These are phyloP conservation scores for Dendrocincla tyrannina DNA, from an alignment of 2,797 vertebrate species.

Conservation along the genomic window DNA sequence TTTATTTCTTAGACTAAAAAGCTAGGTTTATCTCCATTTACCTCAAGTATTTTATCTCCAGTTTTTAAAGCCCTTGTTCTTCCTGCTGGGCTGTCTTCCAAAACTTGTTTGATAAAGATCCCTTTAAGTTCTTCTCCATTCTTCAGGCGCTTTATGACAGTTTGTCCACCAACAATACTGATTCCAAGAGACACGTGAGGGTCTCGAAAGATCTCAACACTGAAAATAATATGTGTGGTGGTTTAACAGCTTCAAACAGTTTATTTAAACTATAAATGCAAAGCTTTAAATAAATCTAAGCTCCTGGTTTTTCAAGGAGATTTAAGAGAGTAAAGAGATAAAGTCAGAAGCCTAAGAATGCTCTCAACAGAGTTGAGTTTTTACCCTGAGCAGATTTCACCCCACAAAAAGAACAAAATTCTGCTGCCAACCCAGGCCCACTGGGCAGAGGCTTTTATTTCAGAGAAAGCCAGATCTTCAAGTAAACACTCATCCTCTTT, in stretches of 20 bases:
- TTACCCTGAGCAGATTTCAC: neutral
- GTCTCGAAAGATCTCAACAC: conserved; percentile 90
- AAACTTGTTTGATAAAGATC: conserved; percentile 97
- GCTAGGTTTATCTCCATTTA: conserved; percentile 65
- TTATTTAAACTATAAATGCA: neutral
- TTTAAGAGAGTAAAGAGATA: neutral
- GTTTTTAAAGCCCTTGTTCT: conserved; percentile 86
- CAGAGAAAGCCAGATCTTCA: neutral
- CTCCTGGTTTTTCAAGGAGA: conserved; percentile 24
- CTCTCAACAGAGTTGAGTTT: neutral
- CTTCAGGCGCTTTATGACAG: conserved; percentile 91
- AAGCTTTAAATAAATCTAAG: neutral
- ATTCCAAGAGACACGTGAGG: conserved; percentile 89
- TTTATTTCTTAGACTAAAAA: conserved; percentile 5
- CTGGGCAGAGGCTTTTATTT: neutral
- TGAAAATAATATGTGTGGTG: conserved; percentile 48
- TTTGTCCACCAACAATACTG: conserved; percentile 94
- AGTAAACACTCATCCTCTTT: neutral
- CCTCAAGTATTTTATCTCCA: conserved; percentile 97
- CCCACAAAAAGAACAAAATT: neutral
- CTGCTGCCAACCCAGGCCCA: neutral
- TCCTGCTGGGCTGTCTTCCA: conserved; percentile 89
- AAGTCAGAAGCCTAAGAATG: neutral
- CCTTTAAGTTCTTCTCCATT: conserved; percentile 97
- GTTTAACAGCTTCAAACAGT: conserved; percentile 21